Percentiles rank a stretch among this genome's conserved stretches.
These are phyloP conservation scores for Sebastes fasciatus DNA, from an alignment of 2,113 vertebrate genomes.

Conservation along the genomic window DNA sequence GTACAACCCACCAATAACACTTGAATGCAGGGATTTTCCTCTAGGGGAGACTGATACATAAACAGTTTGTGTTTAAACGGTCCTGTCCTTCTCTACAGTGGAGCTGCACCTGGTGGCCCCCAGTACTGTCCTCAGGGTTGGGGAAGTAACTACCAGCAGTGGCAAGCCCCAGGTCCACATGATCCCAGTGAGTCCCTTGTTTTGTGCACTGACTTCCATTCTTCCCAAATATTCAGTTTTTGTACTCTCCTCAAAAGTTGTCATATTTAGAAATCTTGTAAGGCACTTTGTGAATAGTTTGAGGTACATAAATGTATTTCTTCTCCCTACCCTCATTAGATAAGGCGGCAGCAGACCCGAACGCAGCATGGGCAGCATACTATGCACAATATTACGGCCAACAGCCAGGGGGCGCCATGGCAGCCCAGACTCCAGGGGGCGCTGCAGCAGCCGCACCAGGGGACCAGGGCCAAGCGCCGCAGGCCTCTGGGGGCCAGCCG, in stretches of 20 bases:
- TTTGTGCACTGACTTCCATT: not conserved
- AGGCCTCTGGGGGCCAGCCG: conserved; percentile 86
- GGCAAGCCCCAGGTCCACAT: conserved; percentile 91
- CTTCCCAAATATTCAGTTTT: not conserved
- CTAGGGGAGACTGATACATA: not conserved
- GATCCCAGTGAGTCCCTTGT: conserved; percentile 88
- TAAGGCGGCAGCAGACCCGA: conserved; percentile 90
- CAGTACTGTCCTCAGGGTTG: conserved; percentile 92
- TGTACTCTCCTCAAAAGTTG: not conserved
- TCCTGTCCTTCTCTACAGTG: conserved; percentile 74
- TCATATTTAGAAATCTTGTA: not conserved
- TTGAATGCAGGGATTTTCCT: not conserved
- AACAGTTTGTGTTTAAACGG: not conserved
- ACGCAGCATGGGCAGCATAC: conserved; percentile 94
- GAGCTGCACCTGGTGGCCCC: conserved; percentile 87
- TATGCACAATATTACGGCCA: conserved; percentile 95
- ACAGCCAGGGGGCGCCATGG: conserved; percentile 87
- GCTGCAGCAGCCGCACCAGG: conserved; percentile 85
- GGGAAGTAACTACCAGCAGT: conserved; percentile 92
- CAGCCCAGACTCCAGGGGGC: conserved; percentile 84
- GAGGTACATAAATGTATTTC: not conserved
- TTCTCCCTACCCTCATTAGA: conserved; percentile 63
- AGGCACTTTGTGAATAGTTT: not conserved
- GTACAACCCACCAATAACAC: conserved; percentile 62
- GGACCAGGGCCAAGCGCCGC: conserved; percentile 85